Conservation (phyloP, 2,888 invertebrate genomes). For the Scelioninae gen. 2 region DNA sequence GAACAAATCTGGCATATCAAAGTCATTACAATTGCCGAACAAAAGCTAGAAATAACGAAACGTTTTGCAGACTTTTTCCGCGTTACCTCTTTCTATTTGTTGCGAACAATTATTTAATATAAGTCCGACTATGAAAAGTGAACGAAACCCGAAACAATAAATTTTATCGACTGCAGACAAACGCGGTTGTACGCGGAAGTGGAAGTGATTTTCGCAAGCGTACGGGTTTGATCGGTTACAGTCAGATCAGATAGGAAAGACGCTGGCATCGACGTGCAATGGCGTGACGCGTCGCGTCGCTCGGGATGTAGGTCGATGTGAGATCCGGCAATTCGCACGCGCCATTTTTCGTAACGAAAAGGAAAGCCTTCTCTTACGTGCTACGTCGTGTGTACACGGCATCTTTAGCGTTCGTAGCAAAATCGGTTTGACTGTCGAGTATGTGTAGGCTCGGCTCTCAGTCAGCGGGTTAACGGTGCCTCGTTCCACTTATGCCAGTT, state of each 20-base stretch:
- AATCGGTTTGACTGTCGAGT: slow-evolving; percentile 62
- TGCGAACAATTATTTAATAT: too few species aligned
- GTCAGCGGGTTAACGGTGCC: slow-evolving; percentile 74
- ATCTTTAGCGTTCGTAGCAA: slow-evolving; percentile 65
- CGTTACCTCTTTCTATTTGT: too few species aligned
- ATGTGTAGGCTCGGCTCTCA: slow-evolving; percentile 64
- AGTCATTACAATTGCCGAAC: neutral
- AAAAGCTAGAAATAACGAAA: too few species aligned
- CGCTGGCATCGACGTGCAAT: slow-evolving; percentile 29
- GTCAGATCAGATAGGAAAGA: slow-evolving; percentile 45
- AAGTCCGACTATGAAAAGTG: too few species aligned
- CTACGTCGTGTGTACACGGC: slow-evolving; percentile 45
- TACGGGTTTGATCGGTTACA: slow-evolving; percentile 37
- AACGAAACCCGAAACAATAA: neutral
- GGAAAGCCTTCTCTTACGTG: slow-evolving; percentile 73
- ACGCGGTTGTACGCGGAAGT: slow-evolving; percentile 61
- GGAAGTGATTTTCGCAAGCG: slow-evolving; percentile 63
- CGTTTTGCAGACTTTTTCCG: too few species aligned
- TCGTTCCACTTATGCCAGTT: slow-evolving; percentile 71
- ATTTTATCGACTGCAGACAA: too few species aligned
- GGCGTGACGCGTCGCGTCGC: slow-evolving; percentile 54
- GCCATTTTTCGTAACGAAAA: slow-evolving; percentile 76
- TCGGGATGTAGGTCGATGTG: slow-evolving; percentile 70
- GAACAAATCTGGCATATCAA: neutral
- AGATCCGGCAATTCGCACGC: slow-evolving; percentile 73